Conservation (phyloP, 1,140 invertebrate genomes). For the Tetramorium alpestre region DNA sequence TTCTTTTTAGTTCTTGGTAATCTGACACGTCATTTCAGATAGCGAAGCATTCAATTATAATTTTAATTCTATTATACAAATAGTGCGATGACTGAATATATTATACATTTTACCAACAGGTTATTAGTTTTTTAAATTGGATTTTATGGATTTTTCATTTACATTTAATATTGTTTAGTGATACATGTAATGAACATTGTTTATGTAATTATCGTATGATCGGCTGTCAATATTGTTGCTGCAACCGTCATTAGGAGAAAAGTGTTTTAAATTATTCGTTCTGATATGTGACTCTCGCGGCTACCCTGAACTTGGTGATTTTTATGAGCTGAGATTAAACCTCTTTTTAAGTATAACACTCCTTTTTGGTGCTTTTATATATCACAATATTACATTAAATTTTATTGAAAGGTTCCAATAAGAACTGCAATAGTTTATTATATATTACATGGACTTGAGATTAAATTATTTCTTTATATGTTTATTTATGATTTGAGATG, state of each 20-base stretch:
- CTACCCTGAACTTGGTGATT: background rate
- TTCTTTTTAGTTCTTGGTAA: constrained; percentile 43
- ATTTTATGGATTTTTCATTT: constrained; percentile 14
- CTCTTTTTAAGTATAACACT: constrained; percentile 14
- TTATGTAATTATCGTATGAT: background rate
- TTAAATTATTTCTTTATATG: constrained; percentile 19
- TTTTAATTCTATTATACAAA: constrained; percentile 19
- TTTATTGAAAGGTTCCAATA: constrained; percentile 15
- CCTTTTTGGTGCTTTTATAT: constrained; percentile 46
- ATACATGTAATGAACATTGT: background rate
- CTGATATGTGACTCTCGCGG: background rate
- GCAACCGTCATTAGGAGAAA: background rate
- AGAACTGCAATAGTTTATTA: constrained; percentile 46
- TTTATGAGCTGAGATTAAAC: constrained; percentile 20
- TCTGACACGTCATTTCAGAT: background rate
- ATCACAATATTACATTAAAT: constrained; percentile 44
- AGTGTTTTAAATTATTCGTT: constrained; percentile 32
- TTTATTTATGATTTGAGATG: constrained; percentile 3
- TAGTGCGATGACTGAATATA: constrained; percentile 3
- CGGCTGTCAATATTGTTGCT: background rate
- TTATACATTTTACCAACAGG: constrained; percentile 8
- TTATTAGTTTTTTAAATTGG: constrained; percentile 12
- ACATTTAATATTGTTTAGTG: background rate
- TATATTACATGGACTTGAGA: constrained; percentile 31
- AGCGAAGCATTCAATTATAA: constrained; percentile 25